phyloP scores from a whole-genome alignment of 2,113 vertebrate genomes.

The Sinocyclocheilus anshuiensis region DNA sequence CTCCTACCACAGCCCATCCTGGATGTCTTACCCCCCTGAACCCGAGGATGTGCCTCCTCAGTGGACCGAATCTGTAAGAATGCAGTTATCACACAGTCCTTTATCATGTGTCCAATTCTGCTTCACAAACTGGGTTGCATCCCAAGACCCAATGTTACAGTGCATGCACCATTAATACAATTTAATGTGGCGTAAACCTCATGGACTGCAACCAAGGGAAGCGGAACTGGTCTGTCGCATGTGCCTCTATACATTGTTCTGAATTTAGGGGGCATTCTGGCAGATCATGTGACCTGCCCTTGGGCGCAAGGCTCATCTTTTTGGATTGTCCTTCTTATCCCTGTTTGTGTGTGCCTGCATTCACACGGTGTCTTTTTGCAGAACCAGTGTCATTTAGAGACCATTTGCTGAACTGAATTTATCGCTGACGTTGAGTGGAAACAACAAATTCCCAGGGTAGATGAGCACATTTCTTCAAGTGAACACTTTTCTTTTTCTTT shows the following conservation, averaged over 20 bases:
- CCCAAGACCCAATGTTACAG: not conserved
- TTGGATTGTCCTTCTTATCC: conserved; percentile 61
- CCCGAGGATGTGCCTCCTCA: conserved; percentile 86
- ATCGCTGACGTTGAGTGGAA: conserved; percentile 70
- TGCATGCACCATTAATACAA: not conserved
- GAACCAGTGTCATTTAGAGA: conserved; percentile 75
- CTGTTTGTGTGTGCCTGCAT: conserved; percentile 66
- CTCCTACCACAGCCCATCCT: conserved; percentile 92
- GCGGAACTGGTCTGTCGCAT: conserved; percentile 37
- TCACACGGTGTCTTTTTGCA: conserved; percentile 71
- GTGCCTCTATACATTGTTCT: conserved; percentile 31
- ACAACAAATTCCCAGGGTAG: conserved; percentile 69
- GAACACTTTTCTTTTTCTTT: conserved; percentile 57
- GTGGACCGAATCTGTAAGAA: conserved; percentile 95
- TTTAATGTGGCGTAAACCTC: not conserved
- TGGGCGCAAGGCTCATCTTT: conserved; percentile 60
- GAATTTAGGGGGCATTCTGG: conserved; percentile 52
- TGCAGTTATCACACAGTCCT: not conserved
- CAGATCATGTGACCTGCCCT: conserved; percentile 51
- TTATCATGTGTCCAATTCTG: conserved; percentile 5
- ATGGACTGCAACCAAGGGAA: conserved; percentile 26
- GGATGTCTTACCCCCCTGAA: conserved; percentile 95
- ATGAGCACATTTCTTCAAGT: conserved; percentile 72
- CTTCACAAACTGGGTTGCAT: conserved; percentile 18
- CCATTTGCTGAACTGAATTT: conserved; percentile 74